These are phyloP conservation scores for Orthonevra nobilis DNA, from an alignment of 2,888 invertebrate species.

Conservation along the genomic window DNA sequence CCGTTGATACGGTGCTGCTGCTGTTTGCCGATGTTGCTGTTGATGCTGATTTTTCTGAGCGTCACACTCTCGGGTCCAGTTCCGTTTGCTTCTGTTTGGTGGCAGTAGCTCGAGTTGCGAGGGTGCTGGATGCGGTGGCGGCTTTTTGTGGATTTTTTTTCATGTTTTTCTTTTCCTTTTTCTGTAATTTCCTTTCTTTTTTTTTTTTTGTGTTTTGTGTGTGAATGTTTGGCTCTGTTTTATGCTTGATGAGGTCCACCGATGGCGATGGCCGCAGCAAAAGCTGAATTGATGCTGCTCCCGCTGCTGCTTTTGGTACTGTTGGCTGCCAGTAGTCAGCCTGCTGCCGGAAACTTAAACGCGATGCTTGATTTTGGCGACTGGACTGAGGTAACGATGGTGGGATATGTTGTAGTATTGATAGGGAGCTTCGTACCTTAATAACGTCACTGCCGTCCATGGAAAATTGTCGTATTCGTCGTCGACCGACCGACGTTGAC, in stretches of 20 bases:
- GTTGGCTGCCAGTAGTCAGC: conserved; percentile 43
- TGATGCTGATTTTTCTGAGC: conserved; percentile 68
- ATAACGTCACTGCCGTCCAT: conserved; percentile 34
- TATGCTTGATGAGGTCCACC: conserved; percentile 70
- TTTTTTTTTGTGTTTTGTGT: conserved; percentile 25
- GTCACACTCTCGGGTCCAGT: conserved; percentile 63
- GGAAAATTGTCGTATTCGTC: conserved; percentile 36
- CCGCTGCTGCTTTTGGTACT: too few species aligned
- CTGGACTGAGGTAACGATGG: conserved; percentile 32
- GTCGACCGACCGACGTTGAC: background rate
- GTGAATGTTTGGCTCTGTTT: conserved; percentile 66
- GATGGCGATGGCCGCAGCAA: conserved; percentile 58
- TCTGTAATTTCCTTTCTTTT: conserved; percentile 61
- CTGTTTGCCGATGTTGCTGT: conserved; percentile 61
- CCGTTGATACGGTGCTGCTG: conserved; percentile 50
- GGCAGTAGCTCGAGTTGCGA: conserved; percentile 44
- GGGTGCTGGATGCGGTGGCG: conserved; percentile 55
- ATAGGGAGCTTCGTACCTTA: conserved; percentile 43
- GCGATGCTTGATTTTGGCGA: conserved; percentile 53
- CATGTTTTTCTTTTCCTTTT: conserved; percentile 54
- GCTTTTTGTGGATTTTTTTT: conserved; percentile 52
- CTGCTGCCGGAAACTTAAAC: conserved; percentile 65
- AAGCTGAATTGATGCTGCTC: conserved; percentile 68
- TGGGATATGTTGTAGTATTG: conserved; percentile 36
- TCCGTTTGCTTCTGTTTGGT: conserved; percentile 69